A percentile compares a stretch with the other conserved stretches of the same genome.
Evolutionary conservation across 2,888 invertebrate genomes (phyloP).

Genomic region (Plusia festucae): DNA sequence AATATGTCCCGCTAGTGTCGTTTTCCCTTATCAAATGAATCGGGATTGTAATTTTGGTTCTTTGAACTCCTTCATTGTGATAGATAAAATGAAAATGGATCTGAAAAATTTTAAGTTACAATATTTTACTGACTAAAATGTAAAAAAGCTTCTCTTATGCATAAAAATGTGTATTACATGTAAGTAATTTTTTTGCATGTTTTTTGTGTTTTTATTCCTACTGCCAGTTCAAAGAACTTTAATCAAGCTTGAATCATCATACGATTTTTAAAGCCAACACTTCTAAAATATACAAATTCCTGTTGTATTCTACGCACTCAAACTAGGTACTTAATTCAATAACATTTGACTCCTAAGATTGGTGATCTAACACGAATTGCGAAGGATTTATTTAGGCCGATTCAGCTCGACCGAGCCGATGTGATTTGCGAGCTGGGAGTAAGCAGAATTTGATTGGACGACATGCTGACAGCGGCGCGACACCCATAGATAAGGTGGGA

Average conservation of each 20-base stretch:
- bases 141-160: no score
- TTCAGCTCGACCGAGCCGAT: constrained; percentile 48
- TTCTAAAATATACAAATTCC: no score
- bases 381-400: constrained; percentile 49
- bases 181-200: no score
- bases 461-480: constrained; percentile 48
- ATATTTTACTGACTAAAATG: background rate
- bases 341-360: constrained; percentile 32
- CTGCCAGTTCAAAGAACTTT: no score
- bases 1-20: background rate
- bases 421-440: constrained; percentile 52
- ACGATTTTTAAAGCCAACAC: no score
- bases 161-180: no score
- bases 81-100: background rate
- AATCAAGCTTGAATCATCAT: no score
- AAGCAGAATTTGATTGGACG: constrained; percentile 59
- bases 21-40: background rate
- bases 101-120: background rate
- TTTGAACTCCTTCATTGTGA: background rate
- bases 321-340: constrained; percentile 25
- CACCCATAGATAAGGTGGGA: constrained; percentile 33
- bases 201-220: no score
- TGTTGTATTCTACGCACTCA: background rate
- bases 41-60: background rate
- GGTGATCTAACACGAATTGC: constrained; percentile 23